Evolutionary conservation across 2,888 invertebrate genomes (phyloP).

Genomic region (Piscicola geometra): DNA sequence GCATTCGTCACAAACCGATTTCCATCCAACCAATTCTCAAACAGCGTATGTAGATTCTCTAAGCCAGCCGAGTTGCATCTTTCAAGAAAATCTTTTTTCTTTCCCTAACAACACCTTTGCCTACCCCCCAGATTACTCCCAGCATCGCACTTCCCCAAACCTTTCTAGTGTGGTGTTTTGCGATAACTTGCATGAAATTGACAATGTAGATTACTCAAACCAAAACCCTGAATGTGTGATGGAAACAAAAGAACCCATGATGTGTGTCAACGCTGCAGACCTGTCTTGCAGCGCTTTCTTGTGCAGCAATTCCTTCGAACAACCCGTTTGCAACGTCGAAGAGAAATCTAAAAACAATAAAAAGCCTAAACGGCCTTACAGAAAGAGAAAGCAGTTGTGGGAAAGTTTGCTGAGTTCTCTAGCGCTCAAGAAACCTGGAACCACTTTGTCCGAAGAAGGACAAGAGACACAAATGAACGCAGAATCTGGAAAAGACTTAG

Average conservation of each 20-base stretch:
- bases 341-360: not conserved
- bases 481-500: not conserved
- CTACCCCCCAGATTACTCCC: too few species aligned
- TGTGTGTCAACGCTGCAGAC: not conserved
- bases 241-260: not conserved
- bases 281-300: not conserved
- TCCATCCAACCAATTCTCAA: too few species aligned
- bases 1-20: too few species aligned
- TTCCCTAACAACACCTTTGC: too few species aligned
- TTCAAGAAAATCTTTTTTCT: too few species aligned
- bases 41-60: too few species aligned
- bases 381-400: not conserved
- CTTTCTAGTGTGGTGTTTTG: too few species aligned
- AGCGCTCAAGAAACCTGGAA: not conserved
- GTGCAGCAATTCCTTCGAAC: not conserved
- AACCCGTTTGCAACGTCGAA: too few species aligned
- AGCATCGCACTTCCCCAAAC: too few species aligned
- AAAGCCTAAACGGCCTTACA: constrained; percentile 13
- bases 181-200: not conserved
- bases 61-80: too few species aligned
- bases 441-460: not conserved
- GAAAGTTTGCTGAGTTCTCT: not conserved
- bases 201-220: not conserved
- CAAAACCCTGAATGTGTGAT: not conserved
- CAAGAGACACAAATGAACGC: not conserved